Conservation (phyloP, 2,797 vertebrate genomes). For the Onychomys arenicola region DNA sequence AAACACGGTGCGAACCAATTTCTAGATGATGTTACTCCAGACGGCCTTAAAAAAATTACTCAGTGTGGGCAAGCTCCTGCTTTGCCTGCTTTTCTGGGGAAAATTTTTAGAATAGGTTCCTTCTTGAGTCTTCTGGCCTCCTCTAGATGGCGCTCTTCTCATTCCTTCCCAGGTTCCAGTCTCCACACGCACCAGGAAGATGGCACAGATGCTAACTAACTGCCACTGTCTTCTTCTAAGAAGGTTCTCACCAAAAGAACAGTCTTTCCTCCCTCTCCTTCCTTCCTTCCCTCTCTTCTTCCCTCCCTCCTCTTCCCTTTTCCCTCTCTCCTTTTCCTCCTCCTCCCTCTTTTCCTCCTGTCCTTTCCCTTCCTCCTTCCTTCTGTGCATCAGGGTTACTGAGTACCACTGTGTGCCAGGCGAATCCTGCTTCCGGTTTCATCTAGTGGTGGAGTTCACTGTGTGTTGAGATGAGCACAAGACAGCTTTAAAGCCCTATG, state of each 20-base stretch:
- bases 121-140: conserved; percentile 9
- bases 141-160: conserved; percentile 74
- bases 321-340: not conserved
- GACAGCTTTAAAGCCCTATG: not conserved
- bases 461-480: not conserved
- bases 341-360: no score
- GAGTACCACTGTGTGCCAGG: not conserved
- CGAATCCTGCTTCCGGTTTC: not conserved
- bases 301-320: not conserved
- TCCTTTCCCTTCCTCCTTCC: no score
- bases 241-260: not conserved
- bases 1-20: not conserved
- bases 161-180: conserved; percentile 1
- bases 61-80: not conserved
- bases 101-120: not conserved
- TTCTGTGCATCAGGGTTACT: not conserved
- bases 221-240: not conserved
- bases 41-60: not conserved
- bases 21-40: not conserved
- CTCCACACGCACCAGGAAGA: not conserved
- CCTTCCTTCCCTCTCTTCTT: no score
- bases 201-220: not conserved
- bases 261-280: no score
- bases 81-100: conserved; percentile 11
- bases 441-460: not conserved